These are phyloP conservation scores for Opisthograptis luteolata DNA, from an alignment of 2,888 invertebrate genomes.

Conservation along the genomic window DNA sequence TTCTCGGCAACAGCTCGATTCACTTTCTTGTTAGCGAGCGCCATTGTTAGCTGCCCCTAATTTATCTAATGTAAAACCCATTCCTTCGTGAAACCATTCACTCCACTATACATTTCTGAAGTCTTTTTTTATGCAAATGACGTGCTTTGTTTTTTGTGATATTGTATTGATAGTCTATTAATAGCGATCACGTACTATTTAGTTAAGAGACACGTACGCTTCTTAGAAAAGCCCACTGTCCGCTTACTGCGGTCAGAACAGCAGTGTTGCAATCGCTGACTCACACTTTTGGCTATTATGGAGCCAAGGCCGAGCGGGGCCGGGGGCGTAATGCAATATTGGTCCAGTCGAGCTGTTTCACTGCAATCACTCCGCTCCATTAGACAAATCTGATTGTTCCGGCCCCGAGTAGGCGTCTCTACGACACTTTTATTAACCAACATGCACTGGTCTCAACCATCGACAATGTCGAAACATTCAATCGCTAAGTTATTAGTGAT, in stretches of 20 bases:
- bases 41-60: constrained; percentile 73
- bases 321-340: constrained; percentile 57
- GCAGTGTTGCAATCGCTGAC: constrained; percentile 60
- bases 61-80: constrained; percentile 72
- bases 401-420: constrained; percentile 45
- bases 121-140: constrained; percentile 20
- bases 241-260: constrained; percentile 40
- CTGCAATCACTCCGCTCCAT: constrained; percentile 56
- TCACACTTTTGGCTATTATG: constrained; percentile 66
- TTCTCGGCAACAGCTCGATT: constrained; percentile 66
- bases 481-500: constrained; percentile 32
- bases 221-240: constrained; percentile 45
- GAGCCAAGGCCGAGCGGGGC: constrained; percentile 60
- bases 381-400: constrained; percentile 55
- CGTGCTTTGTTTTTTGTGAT: constrained; percentile 22
- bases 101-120: constrained; percentile 35
- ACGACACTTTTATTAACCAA: constrained; percentile 28
- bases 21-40: constrained; percentile 75
- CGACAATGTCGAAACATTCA: constrained; percentile 19
- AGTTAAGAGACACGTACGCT: constrained; percentile 43
- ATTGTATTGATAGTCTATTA: constrained; percentile 24
- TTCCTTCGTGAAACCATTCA: constrained; percentile 52
- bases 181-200: constrained; percentile 38
- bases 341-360: constrained; percentile 52
- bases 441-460: constrained; percentile 13